phyloP scores from a whole-genome alignment of 2,888 invertebrate species.

The Epinotia brunnichana region DNA sequence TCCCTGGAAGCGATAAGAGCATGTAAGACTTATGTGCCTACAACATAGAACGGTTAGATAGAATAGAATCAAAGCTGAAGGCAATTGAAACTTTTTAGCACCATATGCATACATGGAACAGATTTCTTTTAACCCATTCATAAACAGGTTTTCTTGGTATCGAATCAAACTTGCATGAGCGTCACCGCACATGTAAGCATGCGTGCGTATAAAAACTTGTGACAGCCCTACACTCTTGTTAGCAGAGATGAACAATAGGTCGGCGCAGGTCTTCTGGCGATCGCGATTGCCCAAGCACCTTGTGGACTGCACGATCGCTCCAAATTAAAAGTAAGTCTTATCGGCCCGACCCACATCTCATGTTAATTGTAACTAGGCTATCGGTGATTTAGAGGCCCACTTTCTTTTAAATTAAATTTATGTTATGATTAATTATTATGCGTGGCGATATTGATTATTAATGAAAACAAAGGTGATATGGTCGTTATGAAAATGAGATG shows the following conservation, averaged over 20 bases:
- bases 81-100: background rate
- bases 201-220: background rate
- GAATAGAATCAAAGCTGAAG: background rate
- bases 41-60: too few species aligned
- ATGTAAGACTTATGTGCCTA: background rate
- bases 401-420: constrained; percentile 31
- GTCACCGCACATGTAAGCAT: background rate
- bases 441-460: background rate
- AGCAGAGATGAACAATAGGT: constrained; percentile 48
- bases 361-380: constrained; percentile 36
- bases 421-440: constrained; percentile 3
- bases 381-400: constrained; percentile 37
- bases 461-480: constrained; percentile 20
- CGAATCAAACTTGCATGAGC: background rate
- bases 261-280: constrained; percentile 39
- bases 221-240: constrained; percentile 38
- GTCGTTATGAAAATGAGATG: background rate
- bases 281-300: constrained; percentile 49
- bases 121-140: background rate
- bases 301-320: constrained; percentile 61
- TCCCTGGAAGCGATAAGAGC: background rate
- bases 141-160: too few species aligned
- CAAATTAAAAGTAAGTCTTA: constrained; percentile 66
- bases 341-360: constrained; percentile 60
- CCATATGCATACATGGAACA: background rate